Percentiles rank a stretch among this genome's conserved stretches.
Evolutionary conservation across 2,797 vertebrate genomes (phyloP).

Genomic region (Myripristis murdjan): DNA sequence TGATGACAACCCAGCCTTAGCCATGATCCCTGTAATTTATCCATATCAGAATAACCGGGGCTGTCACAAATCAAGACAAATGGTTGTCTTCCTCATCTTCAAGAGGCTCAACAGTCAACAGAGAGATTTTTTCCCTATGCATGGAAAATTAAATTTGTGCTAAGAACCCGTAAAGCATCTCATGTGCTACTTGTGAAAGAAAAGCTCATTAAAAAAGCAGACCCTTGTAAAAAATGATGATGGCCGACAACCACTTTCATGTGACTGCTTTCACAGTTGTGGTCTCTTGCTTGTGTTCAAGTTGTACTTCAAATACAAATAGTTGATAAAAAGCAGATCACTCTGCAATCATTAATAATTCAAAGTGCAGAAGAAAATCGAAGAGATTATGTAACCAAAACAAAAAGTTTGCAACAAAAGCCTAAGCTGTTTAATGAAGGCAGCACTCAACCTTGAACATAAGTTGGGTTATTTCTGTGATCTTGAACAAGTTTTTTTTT

Average conservation of each 20-base stretch:
- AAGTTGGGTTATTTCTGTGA: background rate
- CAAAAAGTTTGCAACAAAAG: background rate
- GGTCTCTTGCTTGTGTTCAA: conserved; percentile 6
- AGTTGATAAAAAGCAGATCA: conserved; percentile 11
- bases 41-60: conserved; percentile 50
- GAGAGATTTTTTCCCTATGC: conserved; percentile 21
- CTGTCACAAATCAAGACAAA: conserved; percentile 41
- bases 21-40: conserved; percentile 51
- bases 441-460: background rate
- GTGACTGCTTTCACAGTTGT: conserved; percentile 27
- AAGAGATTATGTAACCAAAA: background rate
- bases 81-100: conserved; percentile 29
- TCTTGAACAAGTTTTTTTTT: background rate
- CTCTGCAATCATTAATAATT: conserved; percentile 1
- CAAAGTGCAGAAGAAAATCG: background rate
- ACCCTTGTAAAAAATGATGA: conserved; percentile 54
- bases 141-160: conserved; percentile 36
- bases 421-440: background rate
- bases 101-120: conserved; percentile 26
- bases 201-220: conserved; percentile 64
- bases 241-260: conserved; percentile 50
- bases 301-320: conserved; percentile 13
- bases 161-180: conserved; percentile 37
- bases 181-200: conserved; percentile 50
- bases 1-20: conserved; percentile 34